A percentile compares a stretch with the other conserved stretches of the same genome.
Evolutionary conservation across 2,113 vertebrate species (phyloP).

Genomic region (Trematomus loennbergii): DNA sequence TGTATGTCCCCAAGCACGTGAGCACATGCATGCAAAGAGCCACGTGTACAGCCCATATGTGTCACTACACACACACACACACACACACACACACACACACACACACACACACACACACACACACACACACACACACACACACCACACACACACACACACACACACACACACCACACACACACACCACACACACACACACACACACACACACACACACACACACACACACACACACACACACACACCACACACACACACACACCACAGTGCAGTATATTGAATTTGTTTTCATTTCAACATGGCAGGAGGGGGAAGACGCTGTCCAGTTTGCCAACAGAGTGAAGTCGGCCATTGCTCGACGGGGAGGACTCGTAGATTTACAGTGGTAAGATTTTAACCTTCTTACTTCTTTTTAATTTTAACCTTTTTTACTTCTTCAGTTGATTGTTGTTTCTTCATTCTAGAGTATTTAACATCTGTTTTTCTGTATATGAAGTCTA

Average conservation of each 20-base stretch:
- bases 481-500: neutral
- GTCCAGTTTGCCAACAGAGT: conserved; percentile 98
- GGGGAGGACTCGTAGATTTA: conserved; percentile 94
- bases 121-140: too few species aligned
- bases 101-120: too few species aligned
- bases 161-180: too few species aligned
- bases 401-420: conserved; percentile 2
- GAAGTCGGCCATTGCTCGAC: conserved; percentile 92
- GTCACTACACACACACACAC: neutral
- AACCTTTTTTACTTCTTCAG: neutral
- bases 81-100: too few species aligned
- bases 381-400: conserved; percentile 87
- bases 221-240: too few species aligned
- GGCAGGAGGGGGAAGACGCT: conserved; percentile 93
- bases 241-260: too few species aligned
- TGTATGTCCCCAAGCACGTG: conserved; percentile 8
- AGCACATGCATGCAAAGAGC: conserved; percentile 7
- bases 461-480: neutral
- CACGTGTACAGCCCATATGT: neutral
- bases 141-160: too few species aligned
- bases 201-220: too few species aligned
- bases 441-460: neutral
- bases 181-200: too few species aligned
- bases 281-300: conserved; percentile 37
- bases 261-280: neutral